Evolutionary conservation across 2,888 invertebrate genomes (phyloP).

Genomic region (Leucoma salicis): DNA sequence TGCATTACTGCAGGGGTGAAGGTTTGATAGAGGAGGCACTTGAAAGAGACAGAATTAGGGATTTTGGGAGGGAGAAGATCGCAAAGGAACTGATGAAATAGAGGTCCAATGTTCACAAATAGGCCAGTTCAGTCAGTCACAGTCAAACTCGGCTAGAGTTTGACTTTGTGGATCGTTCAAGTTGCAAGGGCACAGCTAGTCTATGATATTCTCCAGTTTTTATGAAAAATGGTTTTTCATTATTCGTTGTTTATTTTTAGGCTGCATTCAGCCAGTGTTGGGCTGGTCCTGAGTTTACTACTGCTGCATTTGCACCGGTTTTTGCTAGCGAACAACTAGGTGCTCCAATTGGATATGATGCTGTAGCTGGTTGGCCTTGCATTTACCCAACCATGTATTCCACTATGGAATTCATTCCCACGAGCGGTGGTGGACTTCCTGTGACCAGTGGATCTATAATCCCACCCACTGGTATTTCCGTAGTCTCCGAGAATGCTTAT

Average conservation of each 20-base stretch:
- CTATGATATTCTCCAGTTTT: no score
- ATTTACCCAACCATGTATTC: neutral
- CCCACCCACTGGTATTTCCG: neutral
- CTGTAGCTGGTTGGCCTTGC: neutral
- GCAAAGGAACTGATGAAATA: no score
- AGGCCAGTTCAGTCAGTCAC: no score
- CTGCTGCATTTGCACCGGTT: neutral
- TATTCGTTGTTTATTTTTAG: neutral
- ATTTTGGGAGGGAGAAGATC: no score
- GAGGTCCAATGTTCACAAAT: no score
- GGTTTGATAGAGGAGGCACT: no score
- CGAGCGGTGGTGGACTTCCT: neutral
- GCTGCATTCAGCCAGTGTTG: neutral
- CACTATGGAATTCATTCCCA: neutral
- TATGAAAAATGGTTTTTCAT: no score
- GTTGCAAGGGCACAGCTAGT: no score
- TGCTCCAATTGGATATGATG: neutral
- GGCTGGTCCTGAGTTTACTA: neutral
- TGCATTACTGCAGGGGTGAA: no score
- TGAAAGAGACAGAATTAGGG: no score
- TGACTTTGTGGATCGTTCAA: no score
- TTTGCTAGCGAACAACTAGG: neutral
- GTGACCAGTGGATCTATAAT: neutral
- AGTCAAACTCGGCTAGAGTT: no score
- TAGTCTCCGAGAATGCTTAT: slow-evolving; percentile 25